phyloP scores from a whole-genome alignment of 2,888 invertebrate genomes.

The Stenodema calcarata region DNA sequence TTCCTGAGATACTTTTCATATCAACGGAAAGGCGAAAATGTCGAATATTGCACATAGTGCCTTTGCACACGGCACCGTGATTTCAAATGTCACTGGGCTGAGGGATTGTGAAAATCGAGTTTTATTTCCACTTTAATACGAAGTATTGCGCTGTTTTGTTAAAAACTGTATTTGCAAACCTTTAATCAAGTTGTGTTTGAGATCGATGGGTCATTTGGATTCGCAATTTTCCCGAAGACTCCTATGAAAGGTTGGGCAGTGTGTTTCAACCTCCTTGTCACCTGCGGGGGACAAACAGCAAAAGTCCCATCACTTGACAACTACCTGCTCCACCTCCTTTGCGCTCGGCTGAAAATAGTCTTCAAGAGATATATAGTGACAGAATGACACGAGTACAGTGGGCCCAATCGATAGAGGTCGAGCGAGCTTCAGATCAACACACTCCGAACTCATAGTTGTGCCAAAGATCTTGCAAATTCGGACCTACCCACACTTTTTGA shows the following conservation, averaged over 20 bases:
- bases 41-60: no score
- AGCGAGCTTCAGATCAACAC: not conserved
- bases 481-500: no score
- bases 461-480: not conserved
- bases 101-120: no score
- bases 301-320: not conserved
- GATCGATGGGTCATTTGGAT: not conserved
- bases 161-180: no score
- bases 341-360: not conserved
- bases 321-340: not conserved
- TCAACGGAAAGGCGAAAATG: no score
- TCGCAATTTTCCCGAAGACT: not conserved
- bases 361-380: constrained; percentile 6
- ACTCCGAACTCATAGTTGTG: not conserved
- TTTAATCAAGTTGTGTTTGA: no score
- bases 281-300: not conserved
- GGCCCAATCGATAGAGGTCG: not conserved
- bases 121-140: no score
- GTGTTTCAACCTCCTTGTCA: not conserved
- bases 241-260: not conserved
- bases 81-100: no score
- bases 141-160: no score
- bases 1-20: no score
- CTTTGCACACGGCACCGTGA: no score
- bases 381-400: not conserved